Conservation (phyloP, 2,888 invertebrate species). For the Tinea pellionella region DNA sequence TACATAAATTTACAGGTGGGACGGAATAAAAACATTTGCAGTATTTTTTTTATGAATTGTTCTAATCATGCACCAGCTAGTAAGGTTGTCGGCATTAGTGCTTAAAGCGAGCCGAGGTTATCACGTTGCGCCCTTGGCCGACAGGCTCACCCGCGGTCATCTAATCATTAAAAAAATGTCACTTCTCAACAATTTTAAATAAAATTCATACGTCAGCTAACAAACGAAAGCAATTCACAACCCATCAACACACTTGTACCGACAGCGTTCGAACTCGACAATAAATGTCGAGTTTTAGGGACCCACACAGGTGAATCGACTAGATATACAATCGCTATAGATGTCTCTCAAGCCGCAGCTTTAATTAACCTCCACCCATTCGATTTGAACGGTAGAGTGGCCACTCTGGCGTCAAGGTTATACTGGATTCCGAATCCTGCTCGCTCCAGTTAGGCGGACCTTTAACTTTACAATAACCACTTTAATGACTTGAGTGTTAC, state of each 20-base stretch:
- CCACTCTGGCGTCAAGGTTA: constrained; percentile 61
- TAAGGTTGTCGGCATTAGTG: constrained; percentile 9
- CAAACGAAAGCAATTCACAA: not conserved
- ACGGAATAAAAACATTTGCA: too few relatives aligned
- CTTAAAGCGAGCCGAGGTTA: constrained; percentile 38
- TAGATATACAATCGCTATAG: not conserved
- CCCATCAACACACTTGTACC: not conserved
- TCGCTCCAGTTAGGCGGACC: constrained; percentile 62
- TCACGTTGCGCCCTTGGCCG: constrained; percentile 45
- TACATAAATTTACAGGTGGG: not conserved
- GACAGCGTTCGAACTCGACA: not conserved
- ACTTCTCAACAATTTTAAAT: constrained; percentile 9
- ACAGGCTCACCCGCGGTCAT: constrained; percentile 41
- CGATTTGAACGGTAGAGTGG: constrained; percentile 65
- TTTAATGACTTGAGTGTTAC: constrained; percentile 23
- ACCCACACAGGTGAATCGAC: not conserved
- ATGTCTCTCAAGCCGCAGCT: constrained; percentile 15
- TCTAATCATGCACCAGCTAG: not conserved
- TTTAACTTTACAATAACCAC: constrained; percentile 38
- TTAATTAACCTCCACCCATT: constrained; percentile 46
- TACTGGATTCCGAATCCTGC: constrained; percentile 62
- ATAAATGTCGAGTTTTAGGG: not conserved
- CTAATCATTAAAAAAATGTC: constrained; percentile 26
- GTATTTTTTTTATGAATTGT: not conserved
- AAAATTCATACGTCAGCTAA: not conserved